A percentile compares a stretch with the other conserved stretches of the same genome.
Conservation (phyloP, 1,140 invertebrate genomes). For the Scylla paramamosain region DNA sequence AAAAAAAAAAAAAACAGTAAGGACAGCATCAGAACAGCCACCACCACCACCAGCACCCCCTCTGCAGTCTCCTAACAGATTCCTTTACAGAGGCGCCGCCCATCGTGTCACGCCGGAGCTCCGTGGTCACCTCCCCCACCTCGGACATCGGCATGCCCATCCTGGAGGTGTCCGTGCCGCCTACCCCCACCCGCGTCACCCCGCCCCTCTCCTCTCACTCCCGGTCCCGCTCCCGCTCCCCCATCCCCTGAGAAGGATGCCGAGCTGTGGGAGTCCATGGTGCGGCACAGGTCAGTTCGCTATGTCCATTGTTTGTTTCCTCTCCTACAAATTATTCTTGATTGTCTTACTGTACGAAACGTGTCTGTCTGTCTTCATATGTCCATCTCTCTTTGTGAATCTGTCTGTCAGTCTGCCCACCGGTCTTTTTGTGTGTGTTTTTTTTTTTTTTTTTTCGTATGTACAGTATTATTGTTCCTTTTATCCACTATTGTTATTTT, state of each 20-base stretch:
- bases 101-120: conserved; percentile 43
- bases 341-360: background rate
- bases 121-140: conserved; percentile 61
- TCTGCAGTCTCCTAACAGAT: too few species aligned
- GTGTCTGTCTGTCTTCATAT: background rate
- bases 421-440: too few species aligned
- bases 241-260: conserved; percentile 82
- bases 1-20: too few species aligned
- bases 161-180: conserved; percentile 64
- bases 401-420: background rate
- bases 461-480: too few species aligned
- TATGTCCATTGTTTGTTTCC: background rate
- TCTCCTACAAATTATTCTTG: background rate
- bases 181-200: conserved; percentile 42
- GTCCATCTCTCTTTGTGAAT: background rate
- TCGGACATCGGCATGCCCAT: conserved; percentile 50
- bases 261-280: conserved; percentile 81
- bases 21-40: background rate
- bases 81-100: conserved; percentile 47
- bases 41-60: background rate
- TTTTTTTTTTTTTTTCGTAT: too few species aligned
- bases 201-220: conserved; percentile 78
- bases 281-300: conserved; percentile 73
- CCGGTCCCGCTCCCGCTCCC: conserved; percentile 80
- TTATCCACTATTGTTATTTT: too few species aligned